Conservation (phyloP, 2,113 vertebrate genomes). For the Istiophorus platypterus region DNA sequence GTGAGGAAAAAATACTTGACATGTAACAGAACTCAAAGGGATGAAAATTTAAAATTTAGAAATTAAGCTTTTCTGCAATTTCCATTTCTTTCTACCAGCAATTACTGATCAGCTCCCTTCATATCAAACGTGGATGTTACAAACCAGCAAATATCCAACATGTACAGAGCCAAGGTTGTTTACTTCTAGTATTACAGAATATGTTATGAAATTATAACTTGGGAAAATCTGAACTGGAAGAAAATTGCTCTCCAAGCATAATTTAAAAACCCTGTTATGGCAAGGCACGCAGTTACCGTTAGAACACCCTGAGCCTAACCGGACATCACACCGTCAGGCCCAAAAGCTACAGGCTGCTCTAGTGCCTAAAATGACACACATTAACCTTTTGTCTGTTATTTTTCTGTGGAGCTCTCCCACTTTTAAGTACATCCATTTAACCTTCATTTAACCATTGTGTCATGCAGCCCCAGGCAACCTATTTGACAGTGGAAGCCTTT, state of each 20-base stretch:
- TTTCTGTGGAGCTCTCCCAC: slow-evolving; percentile 76
- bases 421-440: slow-evolving; percentile 85
- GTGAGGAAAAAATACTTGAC: too few species aligned
- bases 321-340: slow-evolving; percentile 70
- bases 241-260: slow-evolving; percentile 46
- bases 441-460: slow-evolving; percentile 83
- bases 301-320: slow-evolving; percentile 70
- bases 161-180: slow-evolving; percentile 19
- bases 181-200: slow-evolving; percentile 4
- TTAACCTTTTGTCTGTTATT: slow-evolving; percentile 80
- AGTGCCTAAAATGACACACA: slow-evolving; percentile 80
- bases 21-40: too few species aligned
- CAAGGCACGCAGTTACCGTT: slow-evolving; percentile 9
- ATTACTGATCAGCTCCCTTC: not conserved
- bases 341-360: slow-evolving; percentile 79
- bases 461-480: slow-evolving; percentile 68
- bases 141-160: not conserved
- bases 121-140: slow-evolving; percentile 1
- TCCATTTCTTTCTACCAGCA: not conserved
- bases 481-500: slow-evolving; percentile 79
- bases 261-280: slow-evolving; percentile 31
- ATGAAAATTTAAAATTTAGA: too few species aligned
- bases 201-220: slow-evolving; percentile 19
- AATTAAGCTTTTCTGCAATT: not conserved
- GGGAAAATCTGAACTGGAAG: slow-evolving; percentile 32